A percentile compares a stretch with the other conserved stretches of the same genome.
Evolutionary conservation across 1,140 invertebrate genomes (phyloP).

Genomic region (Piezodorus guildinii): DNA sequence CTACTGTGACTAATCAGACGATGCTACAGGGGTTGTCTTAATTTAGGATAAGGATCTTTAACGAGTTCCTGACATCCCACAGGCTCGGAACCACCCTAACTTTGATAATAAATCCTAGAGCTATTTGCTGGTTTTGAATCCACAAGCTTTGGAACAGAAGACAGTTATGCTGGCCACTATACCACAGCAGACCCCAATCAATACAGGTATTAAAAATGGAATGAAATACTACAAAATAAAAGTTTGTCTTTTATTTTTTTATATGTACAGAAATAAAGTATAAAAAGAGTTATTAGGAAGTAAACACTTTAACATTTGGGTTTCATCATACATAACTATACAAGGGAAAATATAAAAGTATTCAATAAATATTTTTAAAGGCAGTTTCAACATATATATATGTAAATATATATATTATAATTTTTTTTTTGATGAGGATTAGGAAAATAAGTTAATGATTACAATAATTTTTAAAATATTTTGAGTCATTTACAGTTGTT

Average conservation of each 20-base stretch:
- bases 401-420: not conserved
- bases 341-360: constrained; percentile 24
- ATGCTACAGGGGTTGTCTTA: no score
- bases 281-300: constrained; percentile 22
- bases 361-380: constrained; percentile 18
- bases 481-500: constrained; percentile 12
- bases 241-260: constrained; percentile 18
- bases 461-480: constrained; percentile 6
- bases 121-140: no score
- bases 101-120: no score
- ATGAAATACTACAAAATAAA: not conserved
- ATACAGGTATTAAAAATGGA: no score
- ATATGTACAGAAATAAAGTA: constrained; percentile 25
- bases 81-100: no score
- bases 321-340: constrained; percentile 18
- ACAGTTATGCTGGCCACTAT: no score
- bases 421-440: not conserved
- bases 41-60: no score
- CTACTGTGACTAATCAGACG: no score
- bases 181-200: no score
- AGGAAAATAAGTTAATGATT: constrained; percentile 11
- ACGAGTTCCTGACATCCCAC: no score
- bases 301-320: constrained; percentile 12
- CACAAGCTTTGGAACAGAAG: no score
- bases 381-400: constrained; percentile 10